Evolutionary conservation across 1,140 invertebrate species (phyloP), one percentile per base, ranked within the genome.

Genomic region (Gryllus bimaculatus): DNA sequence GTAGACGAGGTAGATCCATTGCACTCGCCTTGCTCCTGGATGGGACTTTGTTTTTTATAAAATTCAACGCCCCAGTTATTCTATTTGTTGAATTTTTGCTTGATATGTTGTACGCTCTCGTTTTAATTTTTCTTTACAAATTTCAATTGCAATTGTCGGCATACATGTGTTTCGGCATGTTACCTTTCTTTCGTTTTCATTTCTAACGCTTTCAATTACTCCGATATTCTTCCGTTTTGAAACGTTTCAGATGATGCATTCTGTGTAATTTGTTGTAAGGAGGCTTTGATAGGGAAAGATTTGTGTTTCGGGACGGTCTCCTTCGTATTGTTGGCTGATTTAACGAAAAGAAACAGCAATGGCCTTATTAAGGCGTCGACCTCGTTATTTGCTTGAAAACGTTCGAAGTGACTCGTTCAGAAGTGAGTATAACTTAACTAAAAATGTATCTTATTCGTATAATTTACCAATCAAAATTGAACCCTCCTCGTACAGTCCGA

Each of bases 1-100:
- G 79, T 80, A 80, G 75, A 80, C 26, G 79, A 80, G 79, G 79
- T 80, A 77, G 76, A 47, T 77, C 26, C 26, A 21, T 75, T 21
- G 74, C 74, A 39, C 74, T 21, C 74, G 74, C 74, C 74, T 75
- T 75, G 74, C 74, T 21, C n/a, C 54, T 66, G 54, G 54, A 66
- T 66, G 54, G 54, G 75, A 26, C 47, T 75, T 39, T 75, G n/a
- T 10, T 26, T 47, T 13, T 75, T 20, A 47, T 75, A 39, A 75
- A 13, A 66, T 66, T 66, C 18, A 66, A 13, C 10, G 21, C 7
- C 47, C 47, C 75, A 39, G 2, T 75, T 47, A 7, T 21, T n/a
- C n/a, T 8, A 47, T 54, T 10, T 48, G 15, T n/a, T 78, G 77
- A n/a, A 8, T 78, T 48, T 49, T 78, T 54, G 26, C 48, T 49